Base-by-base conservation (phyloP, 1,140 invertebrate species). In the Drosophila nebulosa region DNA sequence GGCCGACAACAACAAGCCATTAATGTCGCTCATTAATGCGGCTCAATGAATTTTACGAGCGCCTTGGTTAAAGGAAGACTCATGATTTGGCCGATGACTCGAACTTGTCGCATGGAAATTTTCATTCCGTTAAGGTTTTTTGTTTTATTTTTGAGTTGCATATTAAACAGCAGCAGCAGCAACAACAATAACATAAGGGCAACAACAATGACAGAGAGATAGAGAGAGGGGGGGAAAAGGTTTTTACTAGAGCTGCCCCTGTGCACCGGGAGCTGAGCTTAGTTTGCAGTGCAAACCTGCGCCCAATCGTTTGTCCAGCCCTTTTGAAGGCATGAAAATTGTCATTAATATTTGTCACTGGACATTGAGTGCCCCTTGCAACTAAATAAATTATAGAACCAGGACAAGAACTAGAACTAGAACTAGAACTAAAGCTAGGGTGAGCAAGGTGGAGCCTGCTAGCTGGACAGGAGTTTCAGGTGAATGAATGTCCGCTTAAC, bases 311-410 rank as follows among this genome's bases (percentile, higher is more conserved):
- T 27, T 6, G 10, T 18, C 3, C 12, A 22, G 24, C 27, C 32
- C 65, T 70, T 74, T 81, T 79, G 84, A 71, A 84, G 84, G 84
- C 85, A 89, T 89, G 84, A 89, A 89, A 89, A 89, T 89, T 70
- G 79, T 84, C 84, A 89, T 89, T 89, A 89, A 89, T 89, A 89
- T 89, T 89, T 89, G 84, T 89, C 84, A 89, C 84, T 89, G 85
- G 74, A 73, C 84, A 88, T 64, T 88, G 74, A 77, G 66, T 66
- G 67, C 78, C 65, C 69, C 61, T 73, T 73, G 69, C 69, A 68
- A 21, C 74, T 46, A 71, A 88, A 88, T 88, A 88, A 88, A 88
- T 88, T 79, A 88, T 70, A 76, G 64, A 78, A 53, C 65, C 61
- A 67, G 0, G 39, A 46, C 39, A 21, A 21, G 39, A 7, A 18